Base-by-base conservation (phyloP, 2,113 vertebrate species). In the Bos javanicus region DNA sequence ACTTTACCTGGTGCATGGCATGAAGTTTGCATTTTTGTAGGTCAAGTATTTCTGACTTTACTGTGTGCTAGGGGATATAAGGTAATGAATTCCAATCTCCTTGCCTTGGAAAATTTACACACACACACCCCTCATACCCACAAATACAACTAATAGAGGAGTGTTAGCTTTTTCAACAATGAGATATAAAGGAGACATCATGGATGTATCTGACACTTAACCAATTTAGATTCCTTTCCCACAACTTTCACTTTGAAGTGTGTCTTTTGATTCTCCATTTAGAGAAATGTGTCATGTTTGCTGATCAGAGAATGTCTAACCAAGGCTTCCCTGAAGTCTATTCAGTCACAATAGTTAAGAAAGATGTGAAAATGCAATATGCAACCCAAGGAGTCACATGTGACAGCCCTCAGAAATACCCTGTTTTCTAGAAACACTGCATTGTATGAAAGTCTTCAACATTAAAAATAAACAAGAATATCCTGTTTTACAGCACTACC, bases 101-200 rank as follows among this genome's bases (percentile, higher is more conserved):
- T 80, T 94, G 82, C 7, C 39, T 71, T 90, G 62, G 74, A 59
- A 11, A 14, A 30, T 46, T 95, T 93, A 62, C 16, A n/a, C 33
- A 48, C 46, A 95, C 62, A 59, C 48, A 62, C 50, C 78, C 54
- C 62, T 46, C 28, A 64, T 39, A 52, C 78, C 83, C 16, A 85
- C 52, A 62, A 4, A 62, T 4, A 28, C 50, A 54, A 39, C 82
- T 89, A 91, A 67, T 33, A 92, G 36, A 96, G 48, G 59, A 94
- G 21, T 57, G 76, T 95, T 97, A 84, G 82, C 71, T 97, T 97
- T 96, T 89, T 92, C 94, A 88, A 92, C 92, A 96, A 71, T 71
- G 57, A 95, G 62, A 96, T 94, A 56, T 95, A 97, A 97, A 93
- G 50, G 84, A 96, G 87, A 90, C 64, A 92, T 96, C 90, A 96